Evolutionary conservation across 2,797 vertebrate species (phyloP).

Genomic region (Eremophila alpestris): DNA sequence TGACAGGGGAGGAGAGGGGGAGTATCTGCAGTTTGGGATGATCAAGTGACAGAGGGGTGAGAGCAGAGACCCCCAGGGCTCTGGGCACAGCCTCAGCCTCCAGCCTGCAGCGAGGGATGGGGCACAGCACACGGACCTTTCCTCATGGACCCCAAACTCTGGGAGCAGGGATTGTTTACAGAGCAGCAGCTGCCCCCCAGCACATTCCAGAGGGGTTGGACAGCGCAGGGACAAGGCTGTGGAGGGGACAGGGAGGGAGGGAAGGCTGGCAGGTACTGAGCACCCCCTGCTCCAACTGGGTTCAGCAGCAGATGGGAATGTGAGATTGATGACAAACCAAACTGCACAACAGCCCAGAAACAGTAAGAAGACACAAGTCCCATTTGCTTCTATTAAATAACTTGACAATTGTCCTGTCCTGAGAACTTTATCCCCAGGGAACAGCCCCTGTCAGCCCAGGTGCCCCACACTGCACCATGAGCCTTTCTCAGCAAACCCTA

Average conservation of each 20-base stretch:
- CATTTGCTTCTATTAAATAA: background rate
- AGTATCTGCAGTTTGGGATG: background rate
- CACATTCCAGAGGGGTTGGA: background rate
- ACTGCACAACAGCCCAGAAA: background rate
- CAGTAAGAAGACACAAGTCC: background rate
- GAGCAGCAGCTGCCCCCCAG: background rate
- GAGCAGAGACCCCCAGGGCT: background rate
- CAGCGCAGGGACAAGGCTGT: fast-evolving
- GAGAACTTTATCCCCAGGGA: background rate
- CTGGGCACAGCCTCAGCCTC: background rate
- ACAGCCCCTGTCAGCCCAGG: background rate
- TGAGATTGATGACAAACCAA: background rate
- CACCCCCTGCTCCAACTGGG: background rate
- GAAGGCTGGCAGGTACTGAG: background rate
- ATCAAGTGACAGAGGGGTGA: background rate
- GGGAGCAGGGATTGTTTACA: fast-evolving
- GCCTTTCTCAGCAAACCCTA: background rate
- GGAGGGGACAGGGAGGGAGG: background rate
- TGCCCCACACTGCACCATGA: fast-evolving
- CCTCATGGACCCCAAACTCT: background rate
- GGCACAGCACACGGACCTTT: fast-evolving
- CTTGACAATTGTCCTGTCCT: background rate
- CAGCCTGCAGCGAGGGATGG: background rate
- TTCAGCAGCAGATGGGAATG: fast-evolving
- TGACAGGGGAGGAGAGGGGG: background rate